Percentiles rank a stretch among this genome's conserved stretches.
phyloP scores from a whole-genome alignment of 2,888 invertebrate genomes.

The Troides oblongomaculatus region DNA sequence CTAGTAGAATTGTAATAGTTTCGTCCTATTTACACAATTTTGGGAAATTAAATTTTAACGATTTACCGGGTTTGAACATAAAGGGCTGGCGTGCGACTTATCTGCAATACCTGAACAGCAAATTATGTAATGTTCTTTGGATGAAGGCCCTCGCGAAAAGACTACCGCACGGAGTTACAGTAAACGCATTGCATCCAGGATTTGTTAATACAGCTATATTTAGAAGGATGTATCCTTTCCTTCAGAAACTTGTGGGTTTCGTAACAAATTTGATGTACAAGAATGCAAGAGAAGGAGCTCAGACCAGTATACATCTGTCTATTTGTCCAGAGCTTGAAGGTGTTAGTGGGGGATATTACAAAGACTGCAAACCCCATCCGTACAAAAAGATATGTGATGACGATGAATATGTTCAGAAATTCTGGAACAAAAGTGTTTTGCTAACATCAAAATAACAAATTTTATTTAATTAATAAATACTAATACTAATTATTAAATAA shows the following conservation, averaged over 20 bases:
- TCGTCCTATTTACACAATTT: slow-evolving; percentile 57
- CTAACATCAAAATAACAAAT: slow-evolving; percentile 9
- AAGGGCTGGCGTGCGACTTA: slow-evolving; percentile 51
- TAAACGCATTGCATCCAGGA: slow-evolving; percentile 91
- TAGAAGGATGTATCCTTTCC: slow-evolving; percentile 73
- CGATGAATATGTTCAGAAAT: slow-evolving; percentile 83
- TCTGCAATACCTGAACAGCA: slow-evolving; percentile 63
- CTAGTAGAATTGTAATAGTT: slow-evolving; percentile 68
- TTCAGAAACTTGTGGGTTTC: slow-evolving; percentile 71
- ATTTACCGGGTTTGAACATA: slow-evolving; percentile 39
- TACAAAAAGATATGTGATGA: slow-evolving; percentile 78
- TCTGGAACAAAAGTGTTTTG: slow-evolving; percentile 83
- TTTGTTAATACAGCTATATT: slow-evolving; percentile 89
- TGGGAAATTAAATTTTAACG: slow-evolving; percentile 71
- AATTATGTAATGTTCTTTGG: slow-evolving; percentile 65
- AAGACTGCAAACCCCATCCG: slow-evolving; percentile 83
- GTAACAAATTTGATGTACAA: slow-evolving; percentile 83
- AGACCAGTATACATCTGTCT: slow-evolving; percentile 86
- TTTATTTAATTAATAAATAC: too few species aligned
- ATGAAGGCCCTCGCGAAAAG: slow-evolving; percentile 61
- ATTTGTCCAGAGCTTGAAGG: slow-evolving; percentile 85
- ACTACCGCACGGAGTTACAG: slow-evolving; percentile 81
- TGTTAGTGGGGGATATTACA: slow-evolving; percentile 87
- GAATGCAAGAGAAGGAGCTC: slow-evolving; percentile 87
- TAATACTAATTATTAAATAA: too few species aligned